These are phyloP conservation scores for Axis porcinus DNA, from an alignment of 2,113 vertebrate genomes.

Conservation along the genomic window DNA sequence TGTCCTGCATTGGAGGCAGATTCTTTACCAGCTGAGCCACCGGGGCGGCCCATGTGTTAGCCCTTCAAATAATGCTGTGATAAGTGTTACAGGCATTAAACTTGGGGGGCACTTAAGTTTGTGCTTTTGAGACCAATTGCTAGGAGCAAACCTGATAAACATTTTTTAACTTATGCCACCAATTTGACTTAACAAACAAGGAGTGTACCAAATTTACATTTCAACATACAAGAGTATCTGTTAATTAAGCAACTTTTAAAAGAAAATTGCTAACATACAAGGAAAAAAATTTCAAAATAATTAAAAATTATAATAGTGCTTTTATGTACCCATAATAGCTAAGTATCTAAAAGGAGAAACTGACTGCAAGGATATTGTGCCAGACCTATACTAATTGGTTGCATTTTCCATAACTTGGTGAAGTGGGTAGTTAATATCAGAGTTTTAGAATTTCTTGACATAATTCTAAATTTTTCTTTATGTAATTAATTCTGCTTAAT, in stretches of 20 bases:
- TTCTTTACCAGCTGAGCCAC: background rate
- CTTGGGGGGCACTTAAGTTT: background rate
- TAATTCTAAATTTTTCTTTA: conserved; percentile 3
- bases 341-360: background rate
- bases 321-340: background rate
- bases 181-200: conserved; percentile 12
- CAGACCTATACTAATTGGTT: background rate
- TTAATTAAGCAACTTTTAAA: conserved; percentile 30
- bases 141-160: background rate
- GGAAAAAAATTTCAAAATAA: background rate
- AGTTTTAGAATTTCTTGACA: conserved; percentile 17
- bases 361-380: background rate
- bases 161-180: background rate
- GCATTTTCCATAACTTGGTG: background rate
- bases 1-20: background rate
- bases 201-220: background rate
- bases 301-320: background rate
- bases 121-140: background rate
- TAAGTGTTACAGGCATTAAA: background rate
- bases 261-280: background rate
- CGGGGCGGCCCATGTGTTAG: background rate
- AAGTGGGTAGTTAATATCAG: background rate
- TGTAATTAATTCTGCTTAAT: conserved; percentile 24
- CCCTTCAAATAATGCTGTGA: background rate
- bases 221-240: background rate